These are phyloP conservation scores for Anhinga rufa DNA, from an alignment of 2,113 vertebrate species.

Conservation along the genomic window DNA sequence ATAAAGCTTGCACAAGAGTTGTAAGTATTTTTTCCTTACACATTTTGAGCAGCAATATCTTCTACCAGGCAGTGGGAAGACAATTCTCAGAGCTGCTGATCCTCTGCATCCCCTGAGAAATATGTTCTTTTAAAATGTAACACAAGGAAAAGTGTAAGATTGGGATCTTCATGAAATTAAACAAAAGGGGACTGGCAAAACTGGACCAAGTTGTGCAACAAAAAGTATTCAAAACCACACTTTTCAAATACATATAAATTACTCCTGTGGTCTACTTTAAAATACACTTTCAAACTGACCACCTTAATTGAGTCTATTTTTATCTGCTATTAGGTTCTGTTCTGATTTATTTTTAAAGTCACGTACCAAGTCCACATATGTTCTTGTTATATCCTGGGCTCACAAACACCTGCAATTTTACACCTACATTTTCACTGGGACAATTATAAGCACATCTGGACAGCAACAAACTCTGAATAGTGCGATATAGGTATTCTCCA, in stretches of 20 bases:
- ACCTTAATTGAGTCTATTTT: background rate
- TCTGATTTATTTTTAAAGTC: background rate
- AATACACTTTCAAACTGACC: background rate
- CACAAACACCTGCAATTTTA: background rate
- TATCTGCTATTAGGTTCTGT: background rate
- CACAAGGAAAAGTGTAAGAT: background rate
- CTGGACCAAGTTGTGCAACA: background rate
- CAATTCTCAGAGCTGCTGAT: background rate
- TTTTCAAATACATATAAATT: background rate
- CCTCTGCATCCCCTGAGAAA: background rate
- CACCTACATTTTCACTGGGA: background rate
- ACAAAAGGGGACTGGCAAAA: background rate
- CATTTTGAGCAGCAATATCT: background rate
- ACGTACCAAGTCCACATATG: background rate
- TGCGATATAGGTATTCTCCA: background rate
- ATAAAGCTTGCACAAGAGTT: background rate
- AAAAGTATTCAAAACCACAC: background rate
- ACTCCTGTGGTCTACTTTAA: background rate
- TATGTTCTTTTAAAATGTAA: background rate
- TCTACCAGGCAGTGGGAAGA: background rate
- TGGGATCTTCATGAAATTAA: background rate
- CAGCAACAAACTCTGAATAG: background rate
- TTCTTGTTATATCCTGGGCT: background rate
- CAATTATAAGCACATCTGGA: background rate
- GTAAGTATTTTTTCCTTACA: background rate